These are phyloP conservation scores for Pandemis cinnamomeana DNA, from an alignment of 2,888 invertebrate species.

Conservation along the genomic window DNA sequence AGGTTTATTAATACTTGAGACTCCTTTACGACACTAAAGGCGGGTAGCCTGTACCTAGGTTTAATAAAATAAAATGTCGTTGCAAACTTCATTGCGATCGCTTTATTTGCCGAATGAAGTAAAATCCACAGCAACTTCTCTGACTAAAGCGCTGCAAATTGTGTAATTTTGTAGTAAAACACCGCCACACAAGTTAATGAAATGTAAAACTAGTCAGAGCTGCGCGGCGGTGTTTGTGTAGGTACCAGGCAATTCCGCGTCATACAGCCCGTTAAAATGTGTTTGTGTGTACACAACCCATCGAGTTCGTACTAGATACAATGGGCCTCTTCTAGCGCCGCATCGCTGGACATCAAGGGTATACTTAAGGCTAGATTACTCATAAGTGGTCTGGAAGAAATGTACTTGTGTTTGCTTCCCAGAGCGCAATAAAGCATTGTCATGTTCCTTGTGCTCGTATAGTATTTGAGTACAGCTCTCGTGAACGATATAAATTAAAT, in stretches of 20 bases:
- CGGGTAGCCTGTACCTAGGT: neutral
- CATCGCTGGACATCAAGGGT: conserved; percentile 34
- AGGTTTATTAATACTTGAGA: conserved; percentile 39
- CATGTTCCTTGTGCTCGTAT: neutral
- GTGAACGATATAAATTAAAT: conserved; percentile 3
- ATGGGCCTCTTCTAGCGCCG: conserved; percentile 25
- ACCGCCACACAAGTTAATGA: conserved; percentile 29
- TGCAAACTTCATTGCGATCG: conserved; percentile 8
- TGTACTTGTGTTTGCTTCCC: conserved; percentile 1
- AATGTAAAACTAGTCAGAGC: conserved; percentile 36
- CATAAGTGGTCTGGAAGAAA: conserved; percentile 26
- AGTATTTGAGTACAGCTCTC: conserved; percentile 5
- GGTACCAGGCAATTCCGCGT: conserved; percentile 27
- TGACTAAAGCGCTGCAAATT: conserved; percentile 7
- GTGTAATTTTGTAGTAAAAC: conserved; percentile 25
- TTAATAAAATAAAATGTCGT: conserved; percentile 14
- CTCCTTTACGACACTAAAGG: conserved; percentile 24
- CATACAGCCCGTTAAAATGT: conserved; percentile 31
- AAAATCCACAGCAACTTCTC: conserved; percentile 7
- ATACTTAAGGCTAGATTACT: conserved; percentile 30
- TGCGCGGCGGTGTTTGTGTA: conserved; percentile 28
- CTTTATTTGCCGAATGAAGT: conserved; percentile 11
- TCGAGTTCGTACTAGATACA: conserved; percentile 32
- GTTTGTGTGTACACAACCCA: conserved; percentile 18
- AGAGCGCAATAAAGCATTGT: conserved; percentile 12